Evolutionary conservation across 1,140 invertebrate species (phyloP).

Genomic region (Drosophila sp.): DNA sequence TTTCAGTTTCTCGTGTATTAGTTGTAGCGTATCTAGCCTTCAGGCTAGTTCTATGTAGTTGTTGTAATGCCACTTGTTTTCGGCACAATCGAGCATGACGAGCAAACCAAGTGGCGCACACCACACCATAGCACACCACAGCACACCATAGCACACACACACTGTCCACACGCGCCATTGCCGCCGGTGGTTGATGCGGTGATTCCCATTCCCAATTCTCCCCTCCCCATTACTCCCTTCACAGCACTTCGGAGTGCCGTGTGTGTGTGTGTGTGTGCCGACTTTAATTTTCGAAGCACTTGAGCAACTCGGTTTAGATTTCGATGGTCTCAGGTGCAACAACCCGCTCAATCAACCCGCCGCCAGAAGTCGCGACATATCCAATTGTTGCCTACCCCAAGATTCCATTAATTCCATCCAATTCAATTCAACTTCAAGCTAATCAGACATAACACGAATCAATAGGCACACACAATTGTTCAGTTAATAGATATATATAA

Average conservation of each 20-base stretch:
- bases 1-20: slow-evolving; percentile 35
- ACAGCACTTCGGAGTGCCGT: slow-evolving; percentile 42
- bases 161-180: slow-evolving; percentile 68
- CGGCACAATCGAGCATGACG: slow-evolving; percentile 79
- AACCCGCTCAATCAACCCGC: slow-evolving; percentile 7
- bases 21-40: slow-evolving; percentile 9
- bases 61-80: slow-evolving; percentile 71
- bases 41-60: slow-evolving; percentile 23
- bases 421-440: too few relatives aligned
- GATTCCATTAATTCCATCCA: not conserved
- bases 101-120: slow-evolving; percentile 24
- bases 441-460: too few relatives aligned
- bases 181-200: slow-evolving; percentile 64
- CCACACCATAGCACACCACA: slow-evolving; percentile 1
- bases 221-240: not conserved
- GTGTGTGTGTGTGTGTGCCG: slow-evolving; percentile 62
- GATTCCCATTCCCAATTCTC: slow-evolving; percentile 28
- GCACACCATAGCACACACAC: slow-evolving; percentile 42
- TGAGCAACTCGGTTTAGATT: slow-evolving; percentile 20
- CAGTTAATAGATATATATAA: too few relatives aligned
- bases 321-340: slow-evolving; percentile 58
- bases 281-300: slow-evolving; percentile 64
- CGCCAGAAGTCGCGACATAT: not conserved
- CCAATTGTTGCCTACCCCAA: not conserved
- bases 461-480: too few relatives aligned